phyloP scores from a whole-genome alignment of 2,113 vertebrate genomes.

The Clarias batrachus region DNA sequence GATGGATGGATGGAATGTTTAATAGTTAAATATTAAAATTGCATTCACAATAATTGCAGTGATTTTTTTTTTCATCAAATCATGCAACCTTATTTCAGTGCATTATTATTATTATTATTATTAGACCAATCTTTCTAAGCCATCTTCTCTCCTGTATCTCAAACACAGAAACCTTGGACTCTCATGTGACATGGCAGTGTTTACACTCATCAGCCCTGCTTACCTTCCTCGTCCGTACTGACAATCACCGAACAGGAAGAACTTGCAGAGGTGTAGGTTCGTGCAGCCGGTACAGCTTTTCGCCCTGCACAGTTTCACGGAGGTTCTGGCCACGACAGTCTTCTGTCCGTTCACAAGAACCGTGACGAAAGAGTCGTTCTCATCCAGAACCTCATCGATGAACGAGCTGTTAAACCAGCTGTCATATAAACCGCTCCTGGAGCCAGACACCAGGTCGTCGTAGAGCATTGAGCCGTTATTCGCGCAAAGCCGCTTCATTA shows the following conservation, averaged over 20 bases:
- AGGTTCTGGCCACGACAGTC: conserved; percentile 61
- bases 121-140: neutral
- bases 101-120: neutral
- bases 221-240: conserved; percentile 48
- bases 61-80: too few relatives aligned
- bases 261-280: conserved; percentile 67
- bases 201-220: neutral
- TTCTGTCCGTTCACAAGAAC: conserved; percentile 19
- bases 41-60: too few relatives aligned
- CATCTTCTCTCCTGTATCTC: neutral
- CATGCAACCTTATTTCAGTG: too few relatives aligned
- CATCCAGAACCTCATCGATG: rapidly evolving
- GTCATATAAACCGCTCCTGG: rapidly evolving
- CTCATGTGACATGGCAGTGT: neutral
- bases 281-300: conserved; percentile 59
- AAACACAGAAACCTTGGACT: neutral
- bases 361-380: conserved; percentile 13
- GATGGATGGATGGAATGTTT: too few relatives aligned
- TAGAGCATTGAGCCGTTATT: conserved; percentile 49
- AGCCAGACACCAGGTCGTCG: conserved; percentile 26
- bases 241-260: conserved; percentile 57
- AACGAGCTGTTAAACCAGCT: neutral
- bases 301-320: conserved; percentile 54
- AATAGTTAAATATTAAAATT: too few relatives aligned
- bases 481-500: conserved; percentile 57